These are phyloP conservation scores for Trachythela sp. DNA, from an alignment of 64 coral and sea anemone species.

Conservation along the genomic window DNA sequence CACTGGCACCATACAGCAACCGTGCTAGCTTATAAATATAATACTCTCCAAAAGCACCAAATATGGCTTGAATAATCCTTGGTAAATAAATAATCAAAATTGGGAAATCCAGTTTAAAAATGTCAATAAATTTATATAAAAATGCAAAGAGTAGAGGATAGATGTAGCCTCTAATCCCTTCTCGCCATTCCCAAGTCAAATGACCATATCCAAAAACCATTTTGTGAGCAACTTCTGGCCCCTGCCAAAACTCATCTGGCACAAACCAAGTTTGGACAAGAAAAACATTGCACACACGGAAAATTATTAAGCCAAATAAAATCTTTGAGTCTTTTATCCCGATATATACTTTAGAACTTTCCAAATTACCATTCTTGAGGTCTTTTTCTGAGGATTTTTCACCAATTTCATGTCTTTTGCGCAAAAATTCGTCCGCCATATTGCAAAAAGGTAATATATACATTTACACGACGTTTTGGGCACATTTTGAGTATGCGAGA, in stretches of 20 bases:
- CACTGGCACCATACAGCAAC: constrained; percentile 46
- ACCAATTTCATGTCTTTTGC: not conserved
- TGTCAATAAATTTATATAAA: constrained; percentile 52
- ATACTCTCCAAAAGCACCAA: constrained; percentile 68
- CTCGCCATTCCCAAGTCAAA: constrained; percentile 90
- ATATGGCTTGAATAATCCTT: constrained; percentile 57
- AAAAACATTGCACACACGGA: constrained; percentile 68
- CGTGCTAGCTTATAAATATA: constrained; percentile 74
- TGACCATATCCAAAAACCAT: constrained; percentile 84
- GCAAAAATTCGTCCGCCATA: not conserved
- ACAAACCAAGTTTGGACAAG: constrained; percentile 73
- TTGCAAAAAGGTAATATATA: no score
- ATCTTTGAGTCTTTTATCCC: not conserved
- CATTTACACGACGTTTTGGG: no score
- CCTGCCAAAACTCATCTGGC: constrained; percentile 96
- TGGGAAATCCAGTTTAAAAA: constrained; percentile 55
- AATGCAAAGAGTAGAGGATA: constrained; percentile 67
- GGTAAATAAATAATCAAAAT: constrained; percentile 51
- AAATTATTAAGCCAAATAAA: constrained; percentile 40
- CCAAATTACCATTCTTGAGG: not conserved
- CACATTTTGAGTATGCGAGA: no score
- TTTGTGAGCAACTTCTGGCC: constrained; percentile 83
- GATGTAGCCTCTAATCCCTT: constrained; percentile 78
- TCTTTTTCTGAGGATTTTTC: not conserved
- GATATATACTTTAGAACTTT: not conserved